Evolutionary conservation across 2,113 vertebrate species (phyloP), one percentile per base, ranked within the genome.

Genomic region (Ceratotherium simum): DNA sequence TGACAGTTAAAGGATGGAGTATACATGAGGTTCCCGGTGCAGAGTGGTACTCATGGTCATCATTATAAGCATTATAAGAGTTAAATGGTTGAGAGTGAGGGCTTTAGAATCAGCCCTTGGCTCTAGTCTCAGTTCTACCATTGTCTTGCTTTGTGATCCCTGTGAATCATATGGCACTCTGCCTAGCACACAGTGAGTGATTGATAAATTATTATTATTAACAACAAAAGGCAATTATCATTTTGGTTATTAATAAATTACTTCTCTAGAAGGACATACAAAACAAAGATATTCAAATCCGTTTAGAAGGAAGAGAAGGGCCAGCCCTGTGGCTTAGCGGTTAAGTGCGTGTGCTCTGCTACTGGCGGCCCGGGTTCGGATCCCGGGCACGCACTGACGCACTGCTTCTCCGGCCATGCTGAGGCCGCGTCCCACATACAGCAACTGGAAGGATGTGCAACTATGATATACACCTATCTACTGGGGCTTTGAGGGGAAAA

Each of bases 21-120:
- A 0, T 0, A 0, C 0, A 13, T 29, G 60, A 46, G 1, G 33
- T 13, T 65, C 70, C 25, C 3, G 16, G 36, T 8, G 14, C 29
- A 6, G 31, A 69, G 39, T 5, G 21, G 23, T 16, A 1, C 60
- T n/a, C 11, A 0, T 1, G 17, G 25, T 23, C 80, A 5, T 73
- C 1, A 0, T 14, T 1, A 2, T 2, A 17, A 25, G n/a, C 46
- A 3, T 27, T 21, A 0, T 6, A 13, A 62, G 67, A 67, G 18
- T 5, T 25, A 13, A 76, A 2, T 8, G 7, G 17, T 13, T 29
- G 42, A 11, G 64, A 39, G 27, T 0, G 21, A 75, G 21, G 75
- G 17, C n/a, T 90, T 20, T n/a, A 17, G 42, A 67, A 18, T 46
- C 67, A 48, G 81, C 33, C 17, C 18, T 5, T 2, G 14, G 29